Base-by-base conservation (phyloP, 1,140 invertebrate genomes). In the Drosophila arawakana region DNA sequence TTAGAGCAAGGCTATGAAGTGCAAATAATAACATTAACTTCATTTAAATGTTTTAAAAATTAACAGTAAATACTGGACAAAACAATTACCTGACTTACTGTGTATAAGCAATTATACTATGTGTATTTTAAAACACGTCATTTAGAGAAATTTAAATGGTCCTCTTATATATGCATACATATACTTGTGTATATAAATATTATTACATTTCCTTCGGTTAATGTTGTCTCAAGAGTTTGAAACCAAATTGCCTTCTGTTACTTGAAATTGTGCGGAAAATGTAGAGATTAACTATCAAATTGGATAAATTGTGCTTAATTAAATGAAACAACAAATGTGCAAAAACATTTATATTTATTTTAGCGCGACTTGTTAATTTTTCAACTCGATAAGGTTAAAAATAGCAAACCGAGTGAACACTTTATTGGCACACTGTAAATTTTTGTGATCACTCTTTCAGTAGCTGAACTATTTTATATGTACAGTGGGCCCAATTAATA, bases 321-420 rank as follows among this genome's bases (percentile, higher is more conserved):
- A 57, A 46, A 47, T 55, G 13, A 43, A 43, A 55, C 54, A 43
- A 66, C 50, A 67, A 67, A 70, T 62, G 39, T 57, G 52, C 49
- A 39, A 61, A 43, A 60, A 67, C 39, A 69, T 61, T 55, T 61
- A 54, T 63, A 63, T 63, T 54, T 41, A 13, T 52, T 44, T 57
- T 73, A 55, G 57, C 65, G 69, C 58, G 58, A 44, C 72, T 58
- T 74, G 72, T 70, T 70, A 74, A 74, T 70, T 74, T 50, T 41
- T 69, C 49, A 50, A 74, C 58, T 63, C 72, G 70, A 74, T 74
- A 74, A 74, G 57, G 25, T 50, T 74, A 74, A 39, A 74, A 74
- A 74, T 74, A 74, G 66, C 58, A 43, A 30, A 46, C 15, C 41
- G 18, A 70, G 25, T 66, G 59, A 57, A 70, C 15, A 74, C 44